These are phyloP conservation scores for Acanthosoma haemorrhoidale DNA, from an alignment of 2,888 invertebrate genomes.

Conservation along the genomic window DNA sequence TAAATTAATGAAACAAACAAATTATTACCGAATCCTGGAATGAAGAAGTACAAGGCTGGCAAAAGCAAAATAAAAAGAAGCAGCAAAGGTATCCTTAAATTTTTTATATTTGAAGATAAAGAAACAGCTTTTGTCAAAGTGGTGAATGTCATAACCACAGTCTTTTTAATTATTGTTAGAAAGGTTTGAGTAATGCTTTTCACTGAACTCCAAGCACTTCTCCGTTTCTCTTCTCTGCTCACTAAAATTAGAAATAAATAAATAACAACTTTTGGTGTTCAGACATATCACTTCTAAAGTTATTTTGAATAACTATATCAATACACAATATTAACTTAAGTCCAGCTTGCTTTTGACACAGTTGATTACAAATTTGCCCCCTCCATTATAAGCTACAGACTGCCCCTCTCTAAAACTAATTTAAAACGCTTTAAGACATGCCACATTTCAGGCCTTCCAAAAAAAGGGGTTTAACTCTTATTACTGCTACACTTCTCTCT, in stretches of 20 bases:
- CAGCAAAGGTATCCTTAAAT: background rate
- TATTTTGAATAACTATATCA: too few relatives aligned
- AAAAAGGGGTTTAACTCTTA: too few relatives aligned
- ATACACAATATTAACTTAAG: too few relatives aligned
- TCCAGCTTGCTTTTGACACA: too few relatives aligned
- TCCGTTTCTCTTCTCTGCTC: background rate
- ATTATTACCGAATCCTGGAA: constrained; percentile 8
- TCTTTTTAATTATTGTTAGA: background rate
- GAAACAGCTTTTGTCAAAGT: background rate
- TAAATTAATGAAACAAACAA: background rate
- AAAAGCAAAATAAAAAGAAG: constrained; percentile 2
- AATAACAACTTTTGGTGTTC: too few relatives aligned
- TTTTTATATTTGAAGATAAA: background rate
- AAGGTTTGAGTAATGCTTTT: background rate
- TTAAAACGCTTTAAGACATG: too few relatives aligned
- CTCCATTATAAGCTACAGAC: too few relatives aligned
- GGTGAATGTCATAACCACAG: constrained; percentile 16
- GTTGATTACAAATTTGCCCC: too few relatives aligned
- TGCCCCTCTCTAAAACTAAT: too few relatives aligned
- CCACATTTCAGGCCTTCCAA: too few relatives aligned
- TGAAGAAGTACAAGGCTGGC: background rate
- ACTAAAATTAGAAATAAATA: background rate
- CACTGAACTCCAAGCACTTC: background rate
- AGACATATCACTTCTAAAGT: too few relatives aligned
- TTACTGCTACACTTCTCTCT: too few relatives aligned